Evolutionary conservation across 2,888 invertebrate genomes (phyloP).

Genomic region (Micoletzkya japonica): DNA sequence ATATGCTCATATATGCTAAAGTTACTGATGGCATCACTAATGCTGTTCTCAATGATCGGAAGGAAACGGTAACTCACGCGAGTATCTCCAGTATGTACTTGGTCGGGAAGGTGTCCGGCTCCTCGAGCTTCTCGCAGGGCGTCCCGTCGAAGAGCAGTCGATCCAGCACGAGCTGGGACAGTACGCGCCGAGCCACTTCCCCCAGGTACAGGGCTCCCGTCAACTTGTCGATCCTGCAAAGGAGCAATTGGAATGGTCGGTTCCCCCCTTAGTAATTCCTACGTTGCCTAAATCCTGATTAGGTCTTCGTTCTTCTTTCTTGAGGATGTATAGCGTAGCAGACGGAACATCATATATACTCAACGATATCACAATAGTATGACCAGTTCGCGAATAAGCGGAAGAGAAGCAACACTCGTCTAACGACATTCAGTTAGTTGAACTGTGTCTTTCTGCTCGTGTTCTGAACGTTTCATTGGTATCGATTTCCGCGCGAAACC

Average conservation of each 20-base stretch:
- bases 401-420: too few relatives aligned
- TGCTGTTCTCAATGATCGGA: not conserved
- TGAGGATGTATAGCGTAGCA: too few relatives aligned
- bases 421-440: too few relatives aligned
- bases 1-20: not conserved
- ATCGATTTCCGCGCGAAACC: too few relatives aligned
- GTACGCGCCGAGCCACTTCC: conserved; percentile 60
- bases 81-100: conserved; percentile 64
- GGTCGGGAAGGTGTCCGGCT: conserved; percentile 62
- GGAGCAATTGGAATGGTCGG: not conserved
- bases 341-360: too few relatives aligned
- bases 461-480: not conserved
- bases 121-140: conserved; percentile 55
- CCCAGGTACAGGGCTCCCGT: conserved; percentile 65
- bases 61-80: conserved; percentile 38
- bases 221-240: conserved; percentile 61
- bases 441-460: too few relatives aligned
- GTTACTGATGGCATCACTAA: not conserved
- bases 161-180: conserved; percentile 60
- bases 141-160: conserved; percentile 58
- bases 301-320: too few relatives aligned
- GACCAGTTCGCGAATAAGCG: too few relatives aligned
- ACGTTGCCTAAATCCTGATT: too few relatives aligned
- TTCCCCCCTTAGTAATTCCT: too few relatives aligned
- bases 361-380: not conserved